phyloP scores from a whole-genome alignment of 2,888 invertebrate species.

The Drosophila falleni region DNA sequence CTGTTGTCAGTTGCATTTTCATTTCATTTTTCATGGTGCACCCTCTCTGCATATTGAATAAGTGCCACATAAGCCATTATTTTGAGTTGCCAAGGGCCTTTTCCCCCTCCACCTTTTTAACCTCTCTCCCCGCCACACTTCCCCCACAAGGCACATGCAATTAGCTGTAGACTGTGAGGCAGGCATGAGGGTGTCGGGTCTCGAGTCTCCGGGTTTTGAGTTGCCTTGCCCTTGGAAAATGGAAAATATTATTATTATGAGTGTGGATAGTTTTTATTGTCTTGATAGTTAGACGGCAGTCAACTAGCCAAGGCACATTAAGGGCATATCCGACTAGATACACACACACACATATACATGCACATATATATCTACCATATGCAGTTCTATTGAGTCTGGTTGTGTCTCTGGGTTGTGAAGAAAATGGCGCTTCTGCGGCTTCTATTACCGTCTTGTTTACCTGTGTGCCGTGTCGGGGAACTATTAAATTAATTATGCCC shows the following conservation, averaged over 20 bases:
- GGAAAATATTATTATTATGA: slow-evolving; percentile 57
- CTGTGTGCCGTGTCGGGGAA: slow-evolving; percentile 60
- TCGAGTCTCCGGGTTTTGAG: slow-evolving; percentile 10
- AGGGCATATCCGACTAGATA: slow-evolving; percentile 30
- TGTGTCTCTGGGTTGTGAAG: background rate
- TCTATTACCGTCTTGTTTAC: slow-evolving; percentile 40
- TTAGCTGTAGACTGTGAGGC: slow-evolving; percentile 44
- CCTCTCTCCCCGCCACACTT: too few relatives aligned
- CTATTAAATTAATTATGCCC: slow-evolving; percentile 74
- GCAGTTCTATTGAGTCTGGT: slow-evolving; percentile 23
- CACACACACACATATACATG: background rate
- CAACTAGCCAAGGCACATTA: slow-evolving; percentile 41
- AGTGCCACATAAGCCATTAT: slow-evolving; percentile 52
- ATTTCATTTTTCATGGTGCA: slow-evolving; percentile 43
- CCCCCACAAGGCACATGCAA: slow-evolving; percentile 43
- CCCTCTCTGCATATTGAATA: slow-evolving; percentile 24
- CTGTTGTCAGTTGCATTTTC: slow-evolving; percentile 47
- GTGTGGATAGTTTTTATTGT: slow-evolving; percentile 64
- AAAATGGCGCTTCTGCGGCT: slow-evolving; percentile 1
- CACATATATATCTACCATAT: slow-evolving; percentile 9
- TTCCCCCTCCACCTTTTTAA: background rate
- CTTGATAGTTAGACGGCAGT: slow-evolving; percentile 23
- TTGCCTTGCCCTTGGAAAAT: slow-evolving; percentile 62
- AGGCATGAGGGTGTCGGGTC: slow-evolving; percentile 10
- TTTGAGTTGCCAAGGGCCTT: slow-evolving; percentile 37